Base-by-base conservation (phyloP, 2,797 vertebrate genomes). In the Cephalopachus bancanus region DNA sequence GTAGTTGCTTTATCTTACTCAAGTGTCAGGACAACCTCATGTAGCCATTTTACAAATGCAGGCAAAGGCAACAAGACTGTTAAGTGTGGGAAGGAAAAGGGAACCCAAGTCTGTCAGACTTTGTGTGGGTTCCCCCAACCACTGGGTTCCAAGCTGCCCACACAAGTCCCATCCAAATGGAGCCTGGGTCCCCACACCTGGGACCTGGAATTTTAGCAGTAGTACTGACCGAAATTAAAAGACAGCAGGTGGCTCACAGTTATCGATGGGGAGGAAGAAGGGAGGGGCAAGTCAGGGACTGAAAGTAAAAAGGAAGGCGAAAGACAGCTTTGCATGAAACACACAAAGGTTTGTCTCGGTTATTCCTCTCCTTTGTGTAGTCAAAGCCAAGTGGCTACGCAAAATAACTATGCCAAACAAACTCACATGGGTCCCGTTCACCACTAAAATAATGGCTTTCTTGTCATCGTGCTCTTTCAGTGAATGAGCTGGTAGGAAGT, bases 321-420 rank as follows among this genome's bases (percentile, higher is more conserved):
- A 37, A 4, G 30, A 92, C 19, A 57, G 30, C 53, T 80, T 55
- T 60, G 62, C 76, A 37, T 16, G 28, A 74, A 86, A 59, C 55
- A 6, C 62, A 55, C 19, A 37, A 53, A 74, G 12, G 24, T 1
- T 30, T 10, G n/a, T 53, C 57, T 78, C 80, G 4, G 28, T n/a
- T 57, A 37, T 37, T 83, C 30, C 75, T 59, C 22, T 44, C 33
- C n/a, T 60, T 55, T 37, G n/a, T n/a, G 10, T 14, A 4, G 0
- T 37, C n/a, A 30, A 10, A 26, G 28, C 53, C 1, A 81, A 4
- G 6, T 44, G 71, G 7, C 0, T 59, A 4, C 0, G 1, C 15
- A 22, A 67, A 30, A 2, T 14, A 57, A 51, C 10, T 2, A 30
- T 71, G 28, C 49, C 20, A 15, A 59, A 49, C 15, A 59, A 88